phyloP scores from a whole-genome alignment of 2,113 vertebrate genomes.

The Amazona guildingii region DNA sequence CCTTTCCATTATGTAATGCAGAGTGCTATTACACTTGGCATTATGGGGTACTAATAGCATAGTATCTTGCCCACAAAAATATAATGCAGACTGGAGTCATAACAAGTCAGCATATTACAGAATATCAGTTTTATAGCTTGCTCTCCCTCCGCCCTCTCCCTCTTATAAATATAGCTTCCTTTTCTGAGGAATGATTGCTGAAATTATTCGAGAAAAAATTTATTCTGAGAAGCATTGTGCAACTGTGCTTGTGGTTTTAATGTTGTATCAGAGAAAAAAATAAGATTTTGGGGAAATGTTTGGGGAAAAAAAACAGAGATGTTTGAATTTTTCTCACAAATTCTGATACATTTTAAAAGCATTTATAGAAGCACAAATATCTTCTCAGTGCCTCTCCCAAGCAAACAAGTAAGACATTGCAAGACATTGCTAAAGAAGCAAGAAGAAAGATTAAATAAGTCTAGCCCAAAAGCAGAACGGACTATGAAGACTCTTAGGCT shows the following conservation, averaged over 20 bases:
- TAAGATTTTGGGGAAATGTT: neutral
- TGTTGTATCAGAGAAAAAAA: neutral
- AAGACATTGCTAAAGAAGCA: neutral
- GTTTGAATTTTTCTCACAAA: neutral
- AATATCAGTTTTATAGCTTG: neutral
- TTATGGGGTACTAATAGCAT: neutral
- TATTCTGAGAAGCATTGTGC: neutral
- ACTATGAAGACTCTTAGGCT: neutral
- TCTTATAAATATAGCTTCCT: neutral
- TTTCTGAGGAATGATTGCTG: neutral
- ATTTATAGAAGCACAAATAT: neutral
- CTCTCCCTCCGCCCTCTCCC: neutral
- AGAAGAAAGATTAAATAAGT: neutral
- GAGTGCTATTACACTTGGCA: neutral
- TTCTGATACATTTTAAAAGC: neutral
- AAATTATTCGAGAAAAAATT: neutral
- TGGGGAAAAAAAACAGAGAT: neutral
- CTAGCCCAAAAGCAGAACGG: neutral
- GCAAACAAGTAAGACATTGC: neutral
- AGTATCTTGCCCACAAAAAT: neutral
- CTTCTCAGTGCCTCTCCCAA: neutral
- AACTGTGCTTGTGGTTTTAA: neutral
- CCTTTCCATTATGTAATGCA: neutral
- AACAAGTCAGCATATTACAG: constrained; percentile 8
- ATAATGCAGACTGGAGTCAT: neutral